Percentiles rank a stretch among this genome's conserved stretches.
Conservation (phyloP, 2,113 vertebrate species). For the Lynx canadensis region DNA sequence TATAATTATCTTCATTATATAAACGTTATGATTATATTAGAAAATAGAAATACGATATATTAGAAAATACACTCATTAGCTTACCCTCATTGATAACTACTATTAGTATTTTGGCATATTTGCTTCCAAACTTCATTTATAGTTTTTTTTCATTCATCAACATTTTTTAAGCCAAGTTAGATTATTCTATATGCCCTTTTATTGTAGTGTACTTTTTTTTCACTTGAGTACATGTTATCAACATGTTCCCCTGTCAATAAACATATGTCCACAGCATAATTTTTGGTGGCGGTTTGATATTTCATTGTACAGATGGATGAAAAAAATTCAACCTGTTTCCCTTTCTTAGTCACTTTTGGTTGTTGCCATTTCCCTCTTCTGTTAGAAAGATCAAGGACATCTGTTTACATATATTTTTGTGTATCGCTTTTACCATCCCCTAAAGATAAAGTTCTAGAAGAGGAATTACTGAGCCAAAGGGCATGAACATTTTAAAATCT, state of each 20-base stretch:
- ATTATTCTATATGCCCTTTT: neutral
- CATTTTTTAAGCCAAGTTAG: neutral
- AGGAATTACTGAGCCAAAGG: neutral
- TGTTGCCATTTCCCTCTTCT: conserved; percentile 4
- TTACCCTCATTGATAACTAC: neutral
- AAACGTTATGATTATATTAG: neutral
- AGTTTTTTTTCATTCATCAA: neutral
- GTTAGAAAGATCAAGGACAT: neutral
- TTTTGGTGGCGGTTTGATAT: neutral
- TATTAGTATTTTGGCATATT: conserved; percentile 10
- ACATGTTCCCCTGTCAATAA: neutral
- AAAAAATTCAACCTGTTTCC: neutral
- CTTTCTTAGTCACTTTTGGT: neutral
- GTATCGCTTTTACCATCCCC: neutral
- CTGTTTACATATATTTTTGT: neutral
- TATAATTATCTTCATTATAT: neutral
- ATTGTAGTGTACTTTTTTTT: neutral
- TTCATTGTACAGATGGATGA: neutral
- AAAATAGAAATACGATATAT: neutral
- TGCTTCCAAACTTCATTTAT: neutral
- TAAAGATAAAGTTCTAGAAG: conserved; percentile 12
- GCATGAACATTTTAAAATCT: neutral
- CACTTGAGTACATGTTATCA: neutral
- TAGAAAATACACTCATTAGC: neutral
- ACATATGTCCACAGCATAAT: neutral